phyloP scores from a whole-genome alignment of 2,797 vertebrate species.

The Decapterus maruadsi region DNA sequence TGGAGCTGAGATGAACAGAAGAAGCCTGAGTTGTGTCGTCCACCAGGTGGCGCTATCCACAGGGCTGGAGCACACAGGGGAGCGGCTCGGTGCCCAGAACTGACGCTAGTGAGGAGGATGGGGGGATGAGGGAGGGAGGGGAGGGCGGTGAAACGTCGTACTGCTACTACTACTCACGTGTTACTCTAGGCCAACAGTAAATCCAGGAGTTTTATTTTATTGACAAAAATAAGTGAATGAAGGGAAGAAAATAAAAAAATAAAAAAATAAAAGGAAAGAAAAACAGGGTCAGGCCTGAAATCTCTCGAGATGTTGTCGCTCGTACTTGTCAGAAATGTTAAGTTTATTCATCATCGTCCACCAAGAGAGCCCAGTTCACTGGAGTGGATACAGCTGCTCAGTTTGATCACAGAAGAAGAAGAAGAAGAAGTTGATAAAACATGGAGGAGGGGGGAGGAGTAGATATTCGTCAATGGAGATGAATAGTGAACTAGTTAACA shows the following conservation, averaged over 20 bases:
- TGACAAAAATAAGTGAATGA: conserved; percentile 33
- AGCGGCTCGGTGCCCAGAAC: not conserved
- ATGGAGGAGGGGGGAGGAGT: conserved; percentile 18
- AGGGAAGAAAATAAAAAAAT: too few species aligned
- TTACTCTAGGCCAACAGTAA: conserved; percentile 9
- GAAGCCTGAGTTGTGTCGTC: conserved; percentile 54
- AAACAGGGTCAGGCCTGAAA: conserved; percentile 8
- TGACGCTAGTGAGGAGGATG: not conserved
- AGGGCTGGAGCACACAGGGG: not conserved
- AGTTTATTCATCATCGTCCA: conserved; percentile 52
- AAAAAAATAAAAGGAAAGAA: too few species aligned
- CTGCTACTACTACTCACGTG: not conserved
- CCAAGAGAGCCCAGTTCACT: conserved; percentile 47
- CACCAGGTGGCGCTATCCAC: conserved; percentile 22
- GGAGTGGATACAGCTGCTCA: conserved; percentile 37
- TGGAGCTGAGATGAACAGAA: conserved; percentile 43
- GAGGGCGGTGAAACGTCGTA: not conserved
- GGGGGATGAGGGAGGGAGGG: too few species aligned
- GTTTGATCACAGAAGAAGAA: conserved; percentile 45
- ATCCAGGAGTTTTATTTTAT: conserved; percentile 31
- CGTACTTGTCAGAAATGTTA: conserved; percentile 19
- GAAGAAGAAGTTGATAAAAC: too few species aligned
- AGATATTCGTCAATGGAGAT: conserved; percentile 8
- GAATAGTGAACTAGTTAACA: conserved; percentile 37
- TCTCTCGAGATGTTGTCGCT: not conserved